Conservation (phyloP, 2,113 vertebrate genomes). For the Tenebrosternarchus preto region DNA sequence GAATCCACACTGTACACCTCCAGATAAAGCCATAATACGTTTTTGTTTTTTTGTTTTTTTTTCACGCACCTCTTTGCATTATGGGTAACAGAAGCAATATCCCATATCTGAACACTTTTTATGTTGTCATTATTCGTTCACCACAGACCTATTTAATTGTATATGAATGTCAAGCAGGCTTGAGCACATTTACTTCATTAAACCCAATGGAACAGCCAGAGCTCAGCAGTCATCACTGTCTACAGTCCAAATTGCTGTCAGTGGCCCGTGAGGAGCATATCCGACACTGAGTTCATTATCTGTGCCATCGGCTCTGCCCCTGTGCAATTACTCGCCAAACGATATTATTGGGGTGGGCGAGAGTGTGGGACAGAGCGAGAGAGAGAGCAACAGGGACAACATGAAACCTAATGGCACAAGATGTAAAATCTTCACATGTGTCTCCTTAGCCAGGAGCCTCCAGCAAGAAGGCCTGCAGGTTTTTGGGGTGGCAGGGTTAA, state of each 20-base stretch:
- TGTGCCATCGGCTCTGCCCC: slow-evolving; percentile 13
- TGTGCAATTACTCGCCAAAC: slow-evolving; percentile 17
- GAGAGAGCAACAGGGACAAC: slow-evolving; percentile 12
- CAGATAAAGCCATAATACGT: neutral
- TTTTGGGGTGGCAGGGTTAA: slow-evolving; percentile 45
- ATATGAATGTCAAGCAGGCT: slow-evolving; percentile 1
- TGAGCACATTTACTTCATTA: slow-evolving; percentile 15
- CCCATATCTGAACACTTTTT: too few relatives aligned
- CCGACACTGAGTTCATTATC: slow-evolving; percentile 7
- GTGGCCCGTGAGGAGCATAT: slow-evolving; percentile 18
- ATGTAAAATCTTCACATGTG: slow-evolving; percentile 34
- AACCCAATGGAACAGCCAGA: too few relatives aligned
- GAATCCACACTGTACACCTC: neutral
- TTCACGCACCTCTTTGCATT: too few relatives aligned
- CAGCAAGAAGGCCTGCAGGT: slow-evolving; percentile 43
- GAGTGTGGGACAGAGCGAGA: slow-evolving; percentile 16
- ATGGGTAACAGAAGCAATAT: too few relatives aligned
- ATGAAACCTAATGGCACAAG: slow-evolving; percentile 19
- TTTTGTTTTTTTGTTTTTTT: neutral
- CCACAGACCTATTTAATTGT: slow-evolving; percentile 7
- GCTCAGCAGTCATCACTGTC: neutral
- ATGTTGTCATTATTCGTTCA: too few relatives aligned
- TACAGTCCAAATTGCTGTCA: slow-evolving; percentile 18
- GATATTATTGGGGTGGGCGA: slow-evolving; percentile 12
- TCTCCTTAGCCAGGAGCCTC: slow-evolving; percentile 34